Evolutionary conservation across 2,797 vertebrate genomes (phyloP), one percentile per base, ranked within the genome.

Genomic region (Coregonus suidteri): DNA sequence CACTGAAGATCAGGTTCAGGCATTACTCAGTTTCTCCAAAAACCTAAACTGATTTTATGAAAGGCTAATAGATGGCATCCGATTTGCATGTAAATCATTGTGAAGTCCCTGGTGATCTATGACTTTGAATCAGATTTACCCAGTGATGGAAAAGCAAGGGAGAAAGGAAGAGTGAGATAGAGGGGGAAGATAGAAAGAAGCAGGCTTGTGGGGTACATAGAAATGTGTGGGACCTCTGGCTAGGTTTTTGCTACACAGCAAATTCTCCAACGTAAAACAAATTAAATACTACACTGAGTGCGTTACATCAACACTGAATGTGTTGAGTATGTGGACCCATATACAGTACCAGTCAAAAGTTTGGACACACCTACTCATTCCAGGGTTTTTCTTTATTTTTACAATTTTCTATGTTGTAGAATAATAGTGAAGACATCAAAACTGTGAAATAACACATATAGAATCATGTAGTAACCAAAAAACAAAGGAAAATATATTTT

Each of bases 11-110:
- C 90, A 92, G 87, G 86, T 91, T 89, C 81, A 75, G 85, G 53
- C 80, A 15, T 77, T 74, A 81, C 87, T 89, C 85, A 88, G 86
- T 88, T 90, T 93, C 87, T 78, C 16, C 88, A 80, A 90, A 91
- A 91, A 92, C 90, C 90, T 86, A 86, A 91, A 90, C 87, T 84
- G 88, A 91, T 90, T 89, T 86, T 81, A 84, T 84, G 87, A 92
- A 91, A 93, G 93, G 91, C 92, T 94, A 93, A 94, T 94, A 90
- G 91, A 93, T 93, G 93, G 88, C 92, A 91, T 92, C 88, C 73
- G 77, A 94, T 94, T 93, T 93, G 92, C 92, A 94, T 94, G 91
- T 92, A 94, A 93, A 93, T 94, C 79, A 92, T 93, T 84, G 89
- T 72, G 69, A 84, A 88, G 89, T 91, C 91, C 90, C 88, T 71